phyloP scores from a whole-genome alignment of 2,113 vertebrate genomes.

The Gavialis gangeticus region DNA sequence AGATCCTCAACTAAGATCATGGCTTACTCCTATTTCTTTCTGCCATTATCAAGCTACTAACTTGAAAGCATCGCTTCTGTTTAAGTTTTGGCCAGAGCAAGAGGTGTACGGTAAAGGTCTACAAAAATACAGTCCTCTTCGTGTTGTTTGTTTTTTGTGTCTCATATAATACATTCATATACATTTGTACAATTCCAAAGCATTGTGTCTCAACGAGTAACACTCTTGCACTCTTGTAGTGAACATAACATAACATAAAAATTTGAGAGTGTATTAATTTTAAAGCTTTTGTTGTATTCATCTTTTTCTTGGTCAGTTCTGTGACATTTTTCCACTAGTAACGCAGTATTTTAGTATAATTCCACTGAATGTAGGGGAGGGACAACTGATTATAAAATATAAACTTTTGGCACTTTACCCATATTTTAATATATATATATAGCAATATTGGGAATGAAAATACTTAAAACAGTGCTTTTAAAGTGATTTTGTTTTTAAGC shows the following conservation, averaged over 20 bases:
- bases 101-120: neutral
- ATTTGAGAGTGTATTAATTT: neutral
- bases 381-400: neutral
- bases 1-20: constrained; percentile 24
- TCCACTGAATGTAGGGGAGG: neutral
- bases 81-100: constrained; percentile 1
- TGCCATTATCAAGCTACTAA: constrained; percentile 58
- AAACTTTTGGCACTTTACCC: neutral
- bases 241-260: neutral
- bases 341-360: neutral
- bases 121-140: neutral
- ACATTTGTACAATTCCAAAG: neutral
- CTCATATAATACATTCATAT: constrained; percentile 57
- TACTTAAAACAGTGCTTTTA: neutral
- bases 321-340: neutral
- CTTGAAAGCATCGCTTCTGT: constrained; percentile 31
- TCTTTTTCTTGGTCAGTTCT: neutral
- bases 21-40: constrained; percentile 24
- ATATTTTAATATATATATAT: neutral
- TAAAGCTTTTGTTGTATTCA: neutral
- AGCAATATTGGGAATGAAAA: neutral
- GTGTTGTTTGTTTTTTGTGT: constrained; percentile 66
- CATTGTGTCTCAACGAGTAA: constrained; percentile 38
- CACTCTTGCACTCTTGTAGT: constrained; percentile 33
- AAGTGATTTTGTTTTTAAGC: neutral